phyloP scores from a whole-genome alignment of 2,888 invertebrate species.

The Caenorhabditis imperialis region DNA sequence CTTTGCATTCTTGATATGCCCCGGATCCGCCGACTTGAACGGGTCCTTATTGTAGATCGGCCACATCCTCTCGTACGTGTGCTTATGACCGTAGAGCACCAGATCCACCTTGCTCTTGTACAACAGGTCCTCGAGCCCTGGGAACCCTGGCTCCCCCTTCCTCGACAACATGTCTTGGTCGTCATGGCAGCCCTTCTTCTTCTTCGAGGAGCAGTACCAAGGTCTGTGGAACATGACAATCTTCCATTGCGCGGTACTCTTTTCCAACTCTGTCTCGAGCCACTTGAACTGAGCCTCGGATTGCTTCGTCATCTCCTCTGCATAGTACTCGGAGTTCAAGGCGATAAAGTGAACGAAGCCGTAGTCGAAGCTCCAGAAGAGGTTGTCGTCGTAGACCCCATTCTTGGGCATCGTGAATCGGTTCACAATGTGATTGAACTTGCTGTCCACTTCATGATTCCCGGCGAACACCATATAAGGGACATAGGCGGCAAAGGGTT shows the following conservation, averaged over 20 bases:
- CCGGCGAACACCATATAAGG: conserved; percentile 89
- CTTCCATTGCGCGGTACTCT: conserved; percentile 85
- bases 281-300: conserved; percentile 78
- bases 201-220: conserved; percentile 90
- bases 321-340: conserved; percentile 91
- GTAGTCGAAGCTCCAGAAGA: conserved; percentile 83
- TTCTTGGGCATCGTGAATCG: conserved; percentile 92
- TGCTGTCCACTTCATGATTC: conserved; percentile 82
- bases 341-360: conserved; percentile 92
- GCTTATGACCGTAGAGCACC: conserved; percentile 95
- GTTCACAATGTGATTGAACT: conserved; percentile 92
- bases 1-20: conserved; percentile 49
- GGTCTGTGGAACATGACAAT: conserved; percentile 90
- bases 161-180: conserved; percentile 39
- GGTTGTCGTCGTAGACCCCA: conserved; percentile 75
- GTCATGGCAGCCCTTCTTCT: conserved; percentile 44
- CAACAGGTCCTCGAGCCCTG: conserved; percentile 87
- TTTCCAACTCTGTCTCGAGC: conserved; percentile 71
- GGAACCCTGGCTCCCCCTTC: conserved; percentile 67
- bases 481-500: conserved; percentile 79
- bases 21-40: conserved; percentile 20
- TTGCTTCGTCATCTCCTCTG: conserved; percentile 90
- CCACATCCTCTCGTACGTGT: conserved; percentile 95
- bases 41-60: conserved; percentile 87
- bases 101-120: conserved; percentile 91